Base-by-base conservation (phyloP, 2,797 vertebrate genomes). In the Cossypha caffra region DNA sequence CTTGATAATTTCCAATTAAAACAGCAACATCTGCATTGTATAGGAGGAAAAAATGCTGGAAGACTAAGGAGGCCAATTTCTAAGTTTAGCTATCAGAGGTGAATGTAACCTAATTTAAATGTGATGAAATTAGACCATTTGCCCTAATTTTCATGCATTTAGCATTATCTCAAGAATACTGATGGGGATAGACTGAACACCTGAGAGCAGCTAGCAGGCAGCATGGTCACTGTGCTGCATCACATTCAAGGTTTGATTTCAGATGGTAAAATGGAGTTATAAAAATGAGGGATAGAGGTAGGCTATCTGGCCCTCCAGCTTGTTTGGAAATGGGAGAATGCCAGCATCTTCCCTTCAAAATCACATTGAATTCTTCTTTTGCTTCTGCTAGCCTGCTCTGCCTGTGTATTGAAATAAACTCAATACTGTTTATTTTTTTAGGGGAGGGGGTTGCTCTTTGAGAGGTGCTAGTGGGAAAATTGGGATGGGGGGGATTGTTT, bases 61-160 rank as follows among this genome's bases (percentile, higher is more conserved):
- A 86, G 76, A 37, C 12, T 90, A 95, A 96, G 48, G 93, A 96
- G 96, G 93, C 52, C 93, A 97, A 25, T 84, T 95, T n/a, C 95
- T 96, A 95, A 94, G 59, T 94, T 94, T 95, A 96, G 87, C 63
- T 62, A 50, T 50, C 63, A 86, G 79, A 94, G 95, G 91, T 95
- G 94, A 95, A 54, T 5, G 3, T 40, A 88, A 94, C 96, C 96
- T 96, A 94, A 94, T 96, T 97, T 89, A 81, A 95, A 78, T 20
- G 59, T 20, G 82, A 91, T 95, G 66, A 94, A 97, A 96, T 96
- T 96, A 95, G 89, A 84, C 40, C 0, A 0, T 90, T 93, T 95
- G 96, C 37, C 82, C 96, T 96, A 92, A 94, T 96, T 96, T 95
- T 91, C 52, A 47, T 63, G 55, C 51, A 55, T 63, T 90, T 77